Evolutionary conservation across 2,888 invertebrate species (phyloP), one percentile per base, ranked within the genome.

Genomic region (Scaptomyza cyrtandrae): DNA sequence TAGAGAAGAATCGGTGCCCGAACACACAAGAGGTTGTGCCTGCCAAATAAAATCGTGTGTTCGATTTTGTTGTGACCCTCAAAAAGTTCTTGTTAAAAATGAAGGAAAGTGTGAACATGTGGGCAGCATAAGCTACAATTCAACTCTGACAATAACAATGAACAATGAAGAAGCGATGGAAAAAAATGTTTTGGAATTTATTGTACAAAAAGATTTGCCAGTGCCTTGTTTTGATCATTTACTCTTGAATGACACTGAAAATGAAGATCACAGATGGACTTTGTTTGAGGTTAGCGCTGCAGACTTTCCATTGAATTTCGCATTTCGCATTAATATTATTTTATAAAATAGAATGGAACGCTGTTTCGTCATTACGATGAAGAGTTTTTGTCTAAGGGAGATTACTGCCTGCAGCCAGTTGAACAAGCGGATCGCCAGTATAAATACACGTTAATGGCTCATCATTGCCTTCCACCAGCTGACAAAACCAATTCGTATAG

Each of bases 41-140:
- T 90, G 90, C 58, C 41, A 81, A 14, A n/a, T 90, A 4, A 89
- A 79, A 56, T 57, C 86, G 0, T 92, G 92, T 60, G 74, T 91
- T 3, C 84, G 90, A 1, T 78, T 88, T 27, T 89, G 89, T 50
- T 90, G 89, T n/a, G 29, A 60, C 43, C 50, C 48, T 14, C 44
- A 66, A n/a, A 31, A 29, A 24, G 2, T 45, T 4, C 39, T 54
- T 14, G 13, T 45, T 5, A 1, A 14, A 5, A 16, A 31, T 11
- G 16, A 50, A 9, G 27, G 43, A 1, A n/a, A 11, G 19, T 72
- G 67, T 49, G 27, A 33, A 5, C n/a, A 19, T n/a, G 14, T n/a
- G 7, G 16, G 1, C 0, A 13, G n/a, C 0, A 6, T 49, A 6
- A 14, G 16, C 9, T 58, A 63, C 27, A 62, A 58, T 9, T 39